Evolutionary conservation across 2,797 vertebrate genomes (phyloP).

Genomic region (Pipistrellus pygmaeus): DNA sequence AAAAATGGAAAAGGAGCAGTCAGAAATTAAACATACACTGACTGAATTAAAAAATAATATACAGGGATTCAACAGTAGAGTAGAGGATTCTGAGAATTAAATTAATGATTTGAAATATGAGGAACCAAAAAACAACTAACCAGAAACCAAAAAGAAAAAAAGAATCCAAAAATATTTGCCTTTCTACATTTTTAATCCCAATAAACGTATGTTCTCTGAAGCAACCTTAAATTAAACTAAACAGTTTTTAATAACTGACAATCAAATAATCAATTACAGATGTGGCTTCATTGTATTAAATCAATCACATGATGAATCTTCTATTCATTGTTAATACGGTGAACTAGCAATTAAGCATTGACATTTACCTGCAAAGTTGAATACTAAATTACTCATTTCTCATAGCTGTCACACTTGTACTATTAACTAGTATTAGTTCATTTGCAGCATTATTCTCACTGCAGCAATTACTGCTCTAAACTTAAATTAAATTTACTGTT

Average conservation of each 20-base stretch:
- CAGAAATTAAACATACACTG: too few relatives aligned
- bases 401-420: conserved; percentile 66
- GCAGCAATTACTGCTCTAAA: conserved; percentile 77
- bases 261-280: conserved; percentile 59
- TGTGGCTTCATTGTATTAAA: conserved; percentile 31
- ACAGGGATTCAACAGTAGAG: too few relatives aligned
- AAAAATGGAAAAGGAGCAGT: too few relatives aligned
- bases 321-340: conserved; percentile 58
- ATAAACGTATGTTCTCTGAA: conserved; percentile 12
- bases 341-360: conserved; percentile 71
- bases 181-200: neutral
- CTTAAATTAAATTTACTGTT: conserved; percentile 74
- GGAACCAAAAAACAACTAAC: too few relatives aligned
- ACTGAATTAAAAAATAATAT: too few relatives aligned
- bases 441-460: conserved; percentile 75
- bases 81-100: too few relatives aligned
- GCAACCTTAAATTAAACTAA: conserved; percentile 41
- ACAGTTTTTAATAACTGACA: conserved; percentile 55
- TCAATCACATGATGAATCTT: conserved; percentile 68
- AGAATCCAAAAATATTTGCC: neutral
- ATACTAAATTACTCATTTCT: conserved; percentile 64
- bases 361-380: conserved; percentile 60
- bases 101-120: too few relatives aligned
- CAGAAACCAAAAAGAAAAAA: too few relatives aligned
- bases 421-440: conserved; percentile 68